Conservation (phyloP, 2,797 vertebrate species). For the Pyrrhura leucotis region DNA sequence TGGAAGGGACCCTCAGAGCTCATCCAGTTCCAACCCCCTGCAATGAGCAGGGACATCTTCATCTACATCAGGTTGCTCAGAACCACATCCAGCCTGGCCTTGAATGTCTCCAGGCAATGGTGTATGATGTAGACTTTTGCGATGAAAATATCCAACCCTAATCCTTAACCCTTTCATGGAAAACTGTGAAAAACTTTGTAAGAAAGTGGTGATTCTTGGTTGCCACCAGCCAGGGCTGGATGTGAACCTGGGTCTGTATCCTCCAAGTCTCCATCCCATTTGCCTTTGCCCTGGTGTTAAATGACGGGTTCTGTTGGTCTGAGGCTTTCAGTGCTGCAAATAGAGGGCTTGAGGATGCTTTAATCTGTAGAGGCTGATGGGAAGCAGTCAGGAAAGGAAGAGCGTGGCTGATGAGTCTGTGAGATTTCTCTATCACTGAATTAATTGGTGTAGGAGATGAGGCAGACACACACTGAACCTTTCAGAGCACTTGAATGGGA, state of each 20-base stretch:
- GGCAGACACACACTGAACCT: neutral
- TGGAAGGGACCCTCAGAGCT: neutral
- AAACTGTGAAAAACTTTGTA: neutral
- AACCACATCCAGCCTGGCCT: neutral
- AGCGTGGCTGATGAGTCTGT: neutral
- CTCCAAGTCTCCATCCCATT: neutral
- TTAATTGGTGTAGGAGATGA: slow-evolving; percentile 1
- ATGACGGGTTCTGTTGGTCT: neutral
- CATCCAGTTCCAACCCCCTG: neutral
- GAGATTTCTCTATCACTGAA: neutral
- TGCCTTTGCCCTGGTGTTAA: neutral
- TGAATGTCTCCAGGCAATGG: neutral
- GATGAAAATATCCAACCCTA: neutral
- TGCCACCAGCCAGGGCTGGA: neutral
- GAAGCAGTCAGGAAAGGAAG: neutral
- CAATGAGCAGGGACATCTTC: neutral
- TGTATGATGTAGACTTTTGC: neutral
- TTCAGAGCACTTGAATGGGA: neutral
- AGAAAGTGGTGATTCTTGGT: neutral
- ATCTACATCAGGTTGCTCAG: neutral
- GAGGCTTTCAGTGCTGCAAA: neutral
- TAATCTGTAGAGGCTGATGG: neutral
- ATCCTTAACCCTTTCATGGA: neutral
- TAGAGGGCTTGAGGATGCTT: neutral
- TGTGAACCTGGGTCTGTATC: neutral